Base-by-base conservation (phyloP, 1,140 invertebrate genomes). In the Bombus balteatus region DNA sequence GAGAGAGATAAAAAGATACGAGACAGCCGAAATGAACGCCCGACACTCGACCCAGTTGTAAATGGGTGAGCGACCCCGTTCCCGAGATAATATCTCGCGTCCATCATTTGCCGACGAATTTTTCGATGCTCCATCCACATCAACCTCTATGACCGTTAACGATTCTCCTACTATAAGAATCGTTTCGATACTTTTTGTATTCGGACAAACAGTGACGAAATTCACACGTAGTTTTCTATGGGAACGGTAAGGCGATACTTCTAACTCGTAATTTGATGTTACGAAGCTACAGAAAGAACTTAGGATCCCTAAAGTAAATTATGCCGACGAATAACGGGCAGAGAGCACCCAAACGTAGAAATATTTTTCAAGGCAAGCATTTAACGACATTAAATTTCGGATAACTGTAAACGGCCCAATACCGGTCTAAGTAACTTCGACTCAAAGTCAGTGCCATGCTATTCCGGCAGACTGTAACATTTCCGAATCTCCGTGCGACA, bases 61-160 rank as follows among this genome's bases (percentile, higher is more conserved):
- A 94, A 94, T 94, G 91, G 94, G 93, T 94, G 92, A 94, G 89
- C 92, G 94, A 91, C 94, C 94, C 89, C 92, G 92, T 94, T 93
- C 88, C 74, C 87, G 81, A 79, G 87, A 83, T 91, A 90, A 88
- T 85, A 90, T 92, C 88, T 88, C 86, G 83, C 89, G 88, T 93
- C 92, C 92, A 92, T 94, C 93, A 92, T 93, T 83, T 87, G 47
- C 77, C 84, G 86, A 92, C 87, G 89, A 91, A 93, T 89, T 91
- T 93, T 91, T 78, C 86, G 92, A 90, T 88, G 84, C 18, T 88
- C 83, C 79, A 88, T 76, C 80, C 76, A 84, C 84, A 88, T 89
- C 87, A 91, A n/a, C 85, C 85, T 88, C 79, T 62, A 10, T 13
- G 70, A 68, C 78, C 66, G 85, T 90, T 87, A 85, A 85, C 66